These are phyloP conservation scores for Lasioglossum malachurum DNA, from an alignment of 2,888 invertebrate genomes.

Conservation along the genomic window DNA sequence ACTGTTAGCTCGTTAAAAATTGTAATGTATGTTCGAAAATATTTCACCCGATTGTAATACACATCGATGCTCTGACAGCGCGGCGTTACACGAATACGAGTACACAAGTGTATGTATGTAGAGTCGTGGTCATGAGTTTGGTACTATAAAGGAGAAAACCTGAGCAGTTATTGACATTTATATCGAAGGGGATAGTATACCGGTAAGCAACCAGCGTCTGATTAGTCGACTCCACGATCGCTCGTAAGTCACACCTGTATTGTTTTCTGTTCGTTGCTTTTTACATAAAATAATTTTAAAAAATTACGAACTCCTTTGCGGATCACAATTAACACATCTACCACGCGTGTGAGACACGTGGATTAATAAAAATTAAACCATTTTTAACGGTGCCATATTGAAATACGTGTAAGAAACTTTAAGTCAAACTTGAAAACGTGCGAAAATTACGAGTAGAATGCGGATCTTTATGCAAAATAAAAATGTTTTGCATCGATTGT, in stretches of 20 bases:
- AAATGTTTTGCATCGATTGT: no score
- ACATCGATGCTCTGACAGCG: not conserved
- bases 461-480: no score
- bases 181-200: not conserved
- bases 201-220: not conserved
- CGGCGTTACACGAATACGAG: not conserved
- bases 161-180: not conserved
- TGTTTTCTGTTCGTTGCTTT: not conserved
- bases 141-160: constrained; percentile 31
- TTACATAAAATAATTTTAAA: not conserved
- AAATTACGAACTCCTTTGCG: not conserved
- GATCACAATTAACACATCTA: not conserved
- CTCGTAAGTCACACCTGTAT: not conserved
- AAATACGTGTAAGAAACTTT: not conserved
- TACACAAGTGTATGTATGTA: not conserved
- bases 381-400: not conserved
- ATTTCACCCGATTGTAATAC: not conserved
- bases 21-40: not conserved
- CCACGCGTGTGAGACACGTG: not conserved
- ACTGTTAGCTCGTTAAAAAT: not conserved
- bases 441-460: not conserved
- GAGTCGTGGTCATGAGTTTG: not conserved
- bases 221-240: not conserved
- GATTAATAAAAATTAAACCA: not conserved
- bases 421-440: no score